Conservation (phyloP, 2,797 vertebrate species). For the Tiaroga cobitis region DNA sequence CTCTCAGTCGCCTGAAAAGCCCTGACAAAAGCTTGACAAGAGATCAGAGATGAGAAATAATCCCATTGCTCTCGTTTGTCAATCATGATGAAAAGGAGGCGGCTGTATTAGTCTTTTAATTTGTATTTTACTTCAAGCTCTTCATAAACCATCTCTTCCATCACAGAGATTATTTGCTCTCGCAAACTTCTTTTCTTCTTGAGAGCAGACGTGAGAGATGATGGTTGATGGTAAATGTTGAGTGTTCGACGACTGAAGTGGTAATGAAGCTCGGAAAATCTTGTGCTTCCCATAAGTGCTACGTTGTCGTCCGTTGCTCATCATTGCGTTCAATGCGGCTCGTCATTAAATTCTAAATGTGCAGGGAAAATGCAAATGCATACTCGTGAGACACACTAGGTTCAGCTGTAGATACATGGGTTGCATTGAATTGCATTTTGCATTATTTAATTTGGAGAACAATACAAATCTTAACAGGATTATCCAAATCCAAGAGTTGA, state of each 20-base stretch:
- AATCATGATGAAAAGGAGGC: conserved; percentile 56
- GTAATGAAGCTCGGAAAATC: conserved; percentile 36
- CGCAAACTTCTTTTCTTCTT: conserved; percentile 31
- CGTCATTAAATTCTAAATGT: conserved; percentile 4
- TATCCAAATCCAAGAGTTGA: conserved; percentile 49
- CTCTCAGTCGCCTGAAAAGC: conserved; percentile 70
- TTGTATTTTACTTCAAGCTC: conserved; percentile 41
- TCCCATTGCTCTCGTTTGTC: conserved; percentile 61
- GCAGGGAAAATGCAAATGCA: background rate
- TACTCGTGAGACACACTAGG: background rate
- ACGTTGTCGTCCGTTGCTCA: conserved; percentile 16
- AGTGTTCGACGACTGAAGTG: conserved; percentile 10
- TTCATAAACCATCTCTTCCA: conserved; percentile 50
- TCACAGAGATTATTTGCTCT: conserved; percentile 52
- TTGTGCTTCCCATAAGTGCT: conserved; percentile 9
- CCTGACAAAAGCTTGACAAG: conserved; percentile 84
- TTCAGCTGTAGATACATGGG: conserved; percentile 14
- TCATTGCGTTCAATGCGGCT: background rate
- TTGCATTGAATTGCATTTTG: background rate
- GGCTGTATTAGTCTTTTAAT: conserved; percentile 54
- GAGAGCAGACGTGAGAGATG: conserved; percentile 7
- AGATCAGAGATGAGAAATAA: conserved; percentile 63
- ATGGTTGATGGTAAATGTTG: conserved; percentile 12
- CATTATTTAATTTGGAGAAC: conserved; percentile 10
- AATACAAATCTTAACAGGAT: conserved; percentile 26